These are phyloP conservation scores for Octonoba sinensis DNA, from an alignment of 2,888 invertebrate genomes.

Conservation along the genomic window DNA sequence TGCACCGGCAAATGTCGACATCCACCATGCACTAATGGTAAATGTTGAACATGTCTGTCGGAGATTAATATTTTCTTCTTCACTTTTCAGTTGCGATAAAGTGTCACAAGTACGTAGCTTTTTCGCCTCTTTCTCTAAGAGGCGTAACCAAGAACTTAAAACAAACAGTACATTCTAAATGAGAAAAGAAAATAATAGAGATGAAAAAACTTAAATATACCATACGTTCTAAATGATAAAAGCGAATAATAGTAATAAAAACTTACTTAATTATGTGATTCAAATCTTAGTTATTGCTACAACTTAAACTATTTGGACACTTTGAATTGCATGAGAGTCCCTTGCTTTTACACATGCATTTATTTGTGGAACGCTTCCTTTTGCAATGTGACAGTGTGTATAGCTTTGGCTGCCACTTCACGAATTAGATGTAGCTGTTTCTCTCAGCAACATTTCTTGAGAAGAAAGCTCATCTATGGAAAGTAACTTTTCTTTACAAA, in stretches of 20 bases:
- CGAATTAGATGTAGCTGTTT: constrained; percentile 34
- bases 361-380: not conserved
- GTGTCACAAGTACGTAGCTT: no score
- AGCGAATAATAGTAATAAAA: not conserved
- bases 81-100: no score
- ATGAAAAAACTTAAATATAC: no score
- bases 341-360: constrained; percentile 2
- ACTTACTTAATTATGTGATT: not conserved
- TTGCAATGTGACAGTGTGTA: constrained; percentile 38
- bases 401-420: no score
- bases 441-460: constrained; percentile 44
- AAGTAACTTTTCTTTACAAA: constrained; percentile 54
- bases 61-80: no score
- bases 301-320: not conserved
- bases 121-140: no score
- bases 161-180: no score
- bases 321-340: not conserved
- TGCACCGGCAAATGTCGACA: no score
- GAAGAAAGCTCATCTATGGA: constrained; percentile 43
- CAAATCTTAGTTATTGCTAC: not conserved
- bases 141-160: no score
- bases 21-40: no score
- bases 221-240: not conserved
- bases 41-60: no score
- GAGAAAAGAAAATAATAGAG: no score